phyloP scores from a whole-genome alignment of 2,888 invertebrate species.

The Trachelus iudaicus region DNA sequence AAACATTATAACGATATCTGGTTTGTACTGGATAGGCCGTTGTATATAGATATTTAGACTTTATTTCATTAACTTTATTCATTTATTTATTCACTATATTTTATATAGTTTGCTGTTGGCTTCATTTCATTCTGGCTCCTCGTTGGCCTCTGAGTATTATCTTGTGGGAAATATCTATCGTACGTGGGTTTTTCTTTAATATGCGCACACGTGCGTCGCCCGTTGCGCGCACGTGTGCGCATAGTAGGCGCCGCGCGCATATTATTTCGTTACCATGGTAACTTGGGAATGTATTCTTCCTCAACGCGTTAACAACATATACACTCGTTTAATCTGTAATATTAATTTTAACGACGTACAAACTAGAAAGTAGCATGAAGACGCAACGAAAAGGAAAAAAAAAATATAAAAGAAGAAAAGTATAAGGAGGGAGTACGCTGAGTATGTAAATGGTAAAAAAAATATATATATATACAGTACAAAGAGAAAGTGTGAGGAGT shows the following conservation, averaged over 20 bases:
- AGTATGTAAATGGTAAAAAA: background rate
- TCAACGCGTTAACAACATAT: background rate
- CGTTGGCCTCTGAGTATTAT: conserved; percentile 26
- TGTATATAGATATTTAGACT: conserved; percentile 29
- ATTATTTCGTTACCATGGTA: conserved; percentile 19
- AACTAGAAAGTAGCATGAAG: conserved; percentile 33
- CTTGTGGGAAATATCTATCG: conserved; percentile 5
- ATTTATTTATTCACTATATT: conserved; percentile 26
- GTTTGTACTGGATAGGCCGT: conserved; percentile 61
- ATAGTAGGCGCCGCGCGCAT: background rate
- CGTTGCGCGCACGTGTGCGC: background rate
- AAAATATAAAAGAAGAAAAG: background rate
- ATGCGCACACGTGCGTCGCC: background rate
- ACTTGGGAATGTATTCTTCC: conserved; percentile 27
- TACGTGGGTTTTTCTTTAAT: background rate
- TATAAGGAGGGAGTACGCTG: background rate
- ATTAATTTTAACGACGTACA: conserved; percentile 28
- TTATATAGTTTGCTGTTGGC: conserved; percentile 19
- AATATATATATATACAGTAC: no score
- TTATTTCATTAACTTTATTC: conserved; percentile 30
- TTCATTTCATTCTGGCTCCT: conserved; percentile 12
- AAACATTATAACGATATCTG: conserved; percentile 46
- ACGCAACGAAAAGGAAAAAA: conserved; percentile 11
- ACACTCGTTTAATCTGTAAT: conserved; percentile 5
- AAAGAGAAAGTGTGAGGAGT: no score